Base-by-base conservation (phyloP, 2,113 vertebrate species). In the Erpornis zantholeuca region DNA sequence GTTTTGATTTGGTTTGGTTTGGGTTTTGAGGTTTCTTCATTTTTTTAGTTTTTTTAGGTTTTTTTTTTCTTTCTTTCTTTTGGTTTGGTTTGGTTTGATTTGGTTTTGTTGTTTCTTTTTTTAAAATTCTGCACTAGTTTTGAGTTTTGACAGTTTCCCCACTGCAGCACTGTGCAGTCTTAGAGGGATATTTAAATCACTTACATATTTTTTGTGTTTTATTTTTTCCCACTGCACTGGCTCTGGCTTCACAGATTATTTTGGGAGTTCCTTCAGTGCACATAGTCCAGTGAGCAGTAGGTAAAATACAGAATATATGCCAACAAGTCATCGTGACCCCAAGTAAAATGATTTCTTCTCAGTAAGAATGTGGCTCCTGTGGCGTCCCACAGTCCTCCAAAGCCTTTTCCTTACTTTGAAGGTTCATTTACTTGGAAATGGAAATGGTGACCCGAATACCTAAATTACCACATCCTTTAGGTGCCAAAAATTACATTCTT, bases 221-320 rank as follows among this genome's bases (percentile, higher is more conserved):
- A 50, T 57, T 52, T 4, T 28, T 49, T 73, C n/a, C 20, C 47
- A 29, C 18, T 56, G 2, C 5, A 4, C 3, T 65, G 1, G 25
- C 21, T 76, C 86, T 17, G 53, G 6, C 12, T 31, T 65, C 42
- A 53, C 12, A 42, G 63, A 80, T 23, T 44, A 35, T 49, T 76
- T 60, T 59, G 36, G 13, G 49, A 52, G 3, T 25, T 73, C 4
- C 54, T 40, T 53, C 12, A 50, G 14, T 35, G 22, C 9, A 65
- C 1, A 3, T 10, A 24, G 8, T 54, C 15, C 6, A 9, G 83
- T 3, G 31, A 35, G 47, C 11, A n/a, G 5, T 0, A 5, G 8
- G 16, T 3, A 40, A 90, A 79, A 42, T 13, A 19, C 5, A 77
- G n/a, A 77, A 38, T 60, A 53, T 22, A 17, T 31, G 2, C 44